Base-by-base conservation (phyloP, 2,113 vertebrate species). In the Ceratotherium simum region DNA sequence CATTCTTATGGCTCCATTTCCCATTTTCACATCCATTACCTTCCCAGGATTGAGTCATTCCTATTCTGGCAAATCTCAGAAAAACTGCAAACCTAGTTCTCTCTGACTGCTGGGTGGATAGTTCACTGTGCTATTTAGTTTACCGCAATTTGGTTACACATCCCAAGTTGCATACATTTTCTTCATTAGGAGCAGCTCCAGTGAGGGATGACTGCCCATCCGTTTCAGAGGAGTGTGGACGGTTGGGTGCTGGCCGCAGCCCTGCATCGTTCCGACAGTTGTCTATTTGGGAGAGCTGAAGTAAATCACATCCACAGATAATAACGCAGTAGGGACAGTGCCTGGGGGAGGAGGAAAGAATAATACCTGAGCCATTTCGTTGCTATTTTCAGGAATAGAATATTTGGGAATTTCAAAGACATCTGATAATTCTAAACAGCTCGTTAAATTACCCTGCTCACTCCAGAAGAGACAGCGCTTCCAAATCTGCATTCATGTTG, bases 381-480 rank as follows among this genome's bases (percentile, higher is more conserved):
- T 75, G 83, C 72, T 64, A 46, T 51, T 98, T 87, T 36, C 98
- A 97, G 96, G 21, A 78, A 42, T 56, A 95, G 97, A 95, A 81
- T 31, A 67, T 96, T 95, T 94, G 60, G 78, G 85, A 90, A 98
- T 78, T 94, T 97, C 90, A 96, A 39, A 78, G 89, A 36, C 97
- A 92, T 97, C 90, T 86, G 54, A 97, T 81, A 29, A 96, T 98
- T 98, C 89, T 67, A 90, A 80, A 91, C 96, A 98, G 65, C 93
- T 97, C 96, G 39, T 92, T 96, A 95, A 98, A 97, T 96, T 39
- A 91, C 90, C 58, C 84, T 95, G 98, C 90, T 97, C 92, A 33
- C 95, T 90, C 79, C 12, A 33, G 89, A 91, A 62, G 80, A 95
- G 98, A 95, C 82, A 56, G 96, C 88, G 96, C 75, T 88, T 98